These are phyloP conservation scores for Phlogophora meticulosa DNA, from an alignment of 2,888 invertebrate genomes.

Conservation along the genomic window DNA sequence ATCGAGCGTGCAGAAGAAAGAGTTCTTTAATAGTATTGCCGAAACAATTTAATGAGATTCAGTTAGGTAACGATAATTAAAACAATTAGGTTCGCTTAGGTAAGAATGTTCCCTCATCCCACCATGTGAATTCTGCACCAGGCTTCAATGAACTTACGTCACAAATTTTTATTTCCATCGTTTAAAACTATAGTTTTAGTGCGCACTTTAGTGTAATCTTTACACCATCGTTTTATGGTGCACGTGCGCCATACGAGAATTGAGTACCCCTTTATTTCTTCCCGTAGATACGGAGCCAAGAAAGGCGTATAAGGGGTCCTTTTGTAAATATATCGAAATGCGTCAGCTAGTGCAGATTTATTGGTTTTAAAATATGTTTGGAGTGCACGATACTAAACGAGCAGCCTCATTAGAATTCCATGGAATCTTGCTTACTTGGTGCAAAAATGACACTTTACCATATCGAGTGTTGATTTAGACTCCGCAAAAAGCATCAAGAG, in stretches of 20 bases:
- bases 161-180: conserved; percentile 51
- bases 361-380: conserved; percentile 17
- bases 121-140: conserved; percentile 43
- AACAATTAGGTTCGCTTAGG: conserved; percentile 52
- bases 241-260: conserved; percentile 52
- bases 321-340: conserved; percentile 39
- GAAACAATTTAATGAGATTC: conserved; percentile 35
- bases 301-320: conserved; percentile 29
- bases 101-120: conserved; percentile 33
- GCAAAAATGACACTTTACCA: conserved; percentile 23
- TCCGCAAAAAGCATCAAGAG: conserved; percentile 1
- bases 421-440: conserved; percentile 22
- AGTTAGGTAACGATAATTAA: conserved; percentile 49
- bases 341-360: conserved; percentile 42
- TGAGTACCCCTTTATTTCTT: conserved; percentile 51
- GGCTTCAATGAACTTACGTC: conserved; percentile 51
- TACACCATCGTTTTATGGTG: conserved; percentile 55
- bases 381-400: background rate
- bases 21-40: conserved; percentile 15
- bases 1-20: conserved; percentile 21
- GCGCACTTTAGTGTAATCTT: conserved; percentile 53
- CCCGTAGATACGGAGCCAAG: conserved; percentile 39
- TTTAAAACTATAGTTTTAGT: conserved; percentile 46
- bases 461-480: conserved; percentile 7
- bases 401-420: conserved; percentile 11